Evolutionary conservation across 2,113 vertebrate species (phyloP).

Genomic region (Chlorodrepanis virens): DNA sequence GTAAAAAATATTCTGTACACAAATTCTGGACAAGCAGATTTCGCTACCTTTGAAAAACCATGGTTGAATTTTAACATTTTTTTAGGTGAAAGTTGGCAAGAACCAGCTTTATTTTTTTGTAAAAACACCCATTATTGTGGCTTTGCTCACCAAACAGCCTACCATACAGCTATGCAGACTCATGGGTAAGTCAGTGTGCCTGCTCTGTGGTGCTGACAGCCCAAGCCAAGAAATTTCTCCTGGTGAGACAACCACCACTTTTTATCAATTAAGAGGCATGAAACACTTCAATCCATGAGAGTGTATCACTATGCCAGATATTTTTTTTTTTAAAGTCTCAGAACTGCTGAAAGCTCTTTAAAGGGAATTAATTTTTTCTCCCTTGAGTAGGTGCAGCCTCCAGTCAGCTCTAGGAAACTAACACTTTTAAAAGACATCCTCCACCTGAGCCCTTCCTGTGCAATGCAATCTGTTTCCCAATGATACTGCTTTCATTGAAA

Average conservation of each 20-base stretch:
- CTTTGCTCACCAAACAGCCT: background rate
- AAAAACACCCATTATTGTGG: background rate
- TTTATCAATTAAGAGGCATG: background rate
- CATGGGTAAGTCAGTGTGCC: accelerated
- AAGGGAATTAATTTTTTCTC: background rate
- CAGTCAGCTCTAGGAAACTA: background rate
- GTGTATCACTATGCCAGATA: background rate
- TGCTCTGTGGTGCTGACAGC: background rate
- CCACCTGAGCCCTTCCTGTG: background rate
- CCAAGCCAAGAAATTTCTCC: background rate
- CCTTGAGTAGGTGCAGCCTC: background rate
- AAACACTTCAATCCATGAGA: background rate
- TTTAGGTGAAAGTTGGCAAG: background rate
- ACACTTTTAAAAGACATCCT: background rate
- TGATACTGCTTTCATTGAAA: background rate
- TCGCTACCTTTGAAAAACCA: background rate
- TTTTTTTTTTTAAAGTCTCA: background rate
- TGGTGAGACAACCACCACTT: background rate
- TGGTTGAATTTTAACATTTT: background rate
- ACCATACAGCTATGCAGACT: background rate
- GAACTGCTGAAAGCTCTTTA: background rate
- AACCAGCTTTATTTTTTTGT: background rate
- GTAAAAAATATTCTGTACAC: background rate
- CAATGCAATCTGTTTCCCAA: background rate
- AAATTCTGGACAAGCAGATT: background rate